Evolutionary conservation across 2,797 vertebrate genomes (phyloP).

Genomic region (Mareca strepera): DNA sequence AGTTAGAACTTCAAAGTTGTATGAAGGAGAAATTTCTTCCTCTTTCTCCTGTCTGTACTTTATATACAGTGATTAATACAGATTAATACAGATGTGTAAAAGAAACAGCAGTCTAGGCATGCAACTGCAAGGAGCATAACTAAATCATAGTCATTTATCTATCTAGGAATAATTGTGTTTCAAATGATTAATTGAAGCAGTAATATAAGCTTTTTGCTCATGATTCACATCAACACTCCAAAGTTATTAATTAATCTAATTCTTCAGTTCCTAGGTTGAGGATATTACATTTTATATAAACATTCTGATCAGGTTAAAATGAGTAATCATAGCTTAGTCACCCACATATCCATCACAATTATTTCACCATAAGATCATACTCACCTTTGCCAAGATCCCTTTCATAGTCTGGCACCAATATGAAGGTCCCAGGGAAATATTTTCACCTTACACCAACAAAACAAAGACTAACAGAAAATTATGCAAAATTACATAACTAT

Average conservation of each 20-base stretch:
- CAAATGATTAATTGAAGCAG: background rate
- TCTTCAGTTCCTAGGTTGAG: background rate
- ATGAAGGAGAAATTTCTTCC: background rate
- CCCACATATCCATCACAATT: background rate
- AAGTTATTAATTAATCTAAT: background rate
- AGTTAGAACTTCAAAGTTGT: background rate
- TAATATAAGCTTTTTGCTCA: background rate
- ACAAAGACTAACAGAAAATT: background rate
- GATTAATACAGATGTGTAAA: background rate
- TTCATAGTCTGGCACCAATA: background rate
- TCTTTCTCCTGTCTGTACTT: background rate
- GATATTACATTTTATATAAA: background rate
- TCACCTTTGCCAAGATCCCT: background rate
- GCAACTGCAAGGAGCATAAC: background rate
- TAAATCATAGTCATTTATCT: background rate
- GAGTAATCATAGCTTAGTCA: background rate
- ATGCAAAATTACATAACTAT: background rate
- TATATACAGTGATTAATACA: background rate
- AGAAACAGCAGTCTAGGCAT: background rate
- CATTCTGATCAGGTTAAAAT: background rate
- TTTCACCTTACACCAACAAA: background rate
- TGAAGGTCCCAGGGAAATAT: background rate
- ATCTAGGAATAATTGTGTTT: background rate
- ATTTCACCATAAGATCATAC: background rate
- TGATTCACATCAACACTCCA: background rate